Evolutionary conservation across 2,113 vertebrate genomes (phyloP).

Genomic region (Nasalis larvatus): DNA sequence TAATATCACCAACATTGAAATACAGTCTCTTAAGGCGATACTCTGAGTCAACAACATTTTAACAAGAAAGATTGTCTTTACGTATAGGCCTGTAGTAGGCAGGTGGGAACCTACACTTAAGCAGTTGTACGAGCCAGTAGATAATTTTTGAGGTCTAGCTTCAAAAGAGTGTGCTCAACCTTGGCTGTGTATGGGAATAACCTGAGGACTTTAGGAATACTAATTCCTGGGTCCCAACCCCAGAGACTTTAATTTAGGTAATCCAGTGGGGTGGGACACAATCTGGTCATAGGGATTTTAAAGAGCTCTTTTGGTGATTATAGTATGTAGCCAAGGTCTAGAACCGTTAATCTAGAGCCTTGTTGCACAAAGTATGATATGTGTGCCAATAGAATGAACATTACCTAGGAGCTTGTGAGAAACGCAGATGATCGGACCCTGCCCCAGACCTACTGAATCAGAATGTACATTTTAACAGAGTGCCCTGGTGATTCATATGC

Average conservation of each 20-base stretch:
- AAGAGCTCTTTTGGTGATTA: neutral
- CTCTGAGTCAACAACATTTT: conserved; percentile 11
- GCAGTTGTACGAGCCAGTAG: neutral
- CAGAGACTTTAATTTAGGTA: neutral
- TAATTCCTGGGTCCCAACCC: neutral
- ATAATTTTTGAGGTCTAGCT: neutral
- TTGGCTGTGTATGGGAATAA: neutral
- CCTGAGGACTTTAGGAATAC: neutral
- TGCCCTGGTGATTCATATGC: neutral
- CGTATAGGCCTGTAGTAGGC: neutral
- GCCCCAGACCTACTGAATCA: neutral
- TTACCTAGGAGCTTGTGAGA: neutral
- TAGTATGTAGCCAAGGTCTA: neutral
- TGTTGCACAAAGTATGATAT: neutral
- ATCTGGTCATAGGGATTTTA: neutral
- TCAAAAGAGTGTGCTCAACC: neutral
- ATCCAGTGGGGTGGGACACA: neutral
- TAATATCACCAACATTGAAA: conserved; percentile 38
- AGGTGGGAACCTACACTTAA: neutral
- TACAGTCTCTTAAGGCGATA: neutral
- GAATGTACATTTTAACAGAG: neutral
- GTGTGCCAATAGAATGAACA: neutral
- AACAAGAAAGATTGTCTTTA: neutral
- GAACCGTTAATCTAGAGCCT: neutral
- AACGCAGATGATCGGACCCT: neutral